phyloP scores from a whole-genome alignment of 2,797 vertebrate genomes.

The Phrynocephalus forsythii region DNA sequence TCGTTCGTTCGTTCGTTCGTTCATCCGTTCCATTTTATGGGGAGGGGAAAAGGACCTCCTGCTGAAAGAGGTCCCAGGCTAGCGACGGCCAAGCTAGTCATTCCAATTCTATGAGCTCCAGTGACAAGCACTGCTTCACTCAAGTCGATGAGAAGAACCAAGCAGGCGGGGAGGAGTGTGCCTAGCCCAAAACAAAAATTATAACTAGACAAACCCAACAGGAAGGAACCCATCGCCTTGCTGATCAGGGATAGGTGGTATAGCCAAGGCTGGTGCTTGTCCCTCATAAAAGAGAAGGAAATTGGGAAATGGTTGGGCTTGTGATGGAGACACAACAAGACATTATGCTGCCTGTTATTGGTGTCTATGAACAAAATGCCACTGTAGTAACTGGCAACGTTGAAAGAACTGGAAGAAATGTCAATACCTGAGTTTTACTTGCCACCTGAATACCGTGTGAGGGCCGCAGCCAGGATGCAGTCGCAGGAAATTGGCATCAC shows the following conservation, averaged over 20 bases:
- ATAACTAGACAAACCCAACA: background rate
- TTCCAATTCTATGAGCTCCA: background rate
- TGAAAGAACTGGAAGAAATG: background rate
- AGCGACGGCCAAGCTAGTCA: background rate
- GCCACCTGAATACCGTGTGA: constrained; percentile 96
- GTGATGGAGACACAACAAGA: background rate
- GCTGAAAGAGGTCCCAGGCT: no score
- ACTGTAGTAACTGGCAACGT: background rate
- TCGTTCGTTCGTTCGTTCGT: background rate
- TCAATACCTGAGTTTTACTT: constrained; percentile 95
- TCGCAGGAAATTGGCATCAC: constrained; percentile 91
- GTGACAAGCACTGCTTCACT: background rate
- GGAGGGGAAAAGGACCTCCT: background rate
- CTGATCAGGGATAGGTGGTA: background rate
- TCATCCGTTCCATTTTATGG: background rate
- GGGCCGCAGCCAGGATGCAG: constrained; percentile 90
- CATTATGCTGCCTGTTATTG: background rate
- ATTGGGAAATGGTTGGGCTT: background rate
- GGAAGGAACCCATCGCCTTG: background rate
- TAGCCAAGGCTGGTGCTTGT: background rate
- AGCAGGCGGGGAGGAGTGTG: background rate
- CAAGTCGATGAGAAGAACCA: background rate
- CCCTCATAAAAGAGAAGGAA: background rate
- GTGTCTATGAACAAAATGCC: background rate
- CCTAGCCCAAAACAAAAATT: background rate